Conservation (phyloP, 2,888 invertebrate species). For the Leucoma salicis region DNA sequence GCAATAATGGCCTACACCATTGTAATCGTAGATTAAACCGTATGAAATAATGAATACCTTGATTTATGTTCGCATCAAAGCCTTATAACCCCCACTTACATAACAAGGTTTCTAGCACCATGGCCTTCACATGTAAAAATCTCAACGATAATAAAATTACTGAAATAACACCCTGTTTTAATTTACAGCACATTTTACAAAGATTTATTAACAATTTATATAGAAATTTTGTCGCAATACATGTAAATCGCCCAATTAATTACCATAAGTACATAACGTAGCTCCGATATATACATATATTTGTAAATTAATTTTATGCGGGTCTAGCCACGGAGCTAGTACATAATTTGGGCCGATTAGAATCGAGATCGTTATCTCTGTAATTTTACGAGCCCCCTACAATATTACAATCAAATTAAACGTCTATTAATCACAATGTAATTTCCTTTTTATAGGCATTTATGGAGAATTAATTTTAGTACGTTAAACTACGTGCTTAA, state of each 20-base stretch:
- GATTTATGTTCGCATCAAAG: no score
- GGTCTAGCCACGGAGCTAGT: conserved; percentile 1
- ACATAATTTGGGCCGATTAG: conserved; percentile 19
- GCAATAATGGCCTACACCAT: no score
- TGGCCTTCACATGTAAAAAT: no score
- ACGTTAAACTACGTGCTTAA: background rate
- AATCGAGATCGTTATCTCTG: conserved; percentile 27
- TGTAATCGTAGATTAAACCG: no score
- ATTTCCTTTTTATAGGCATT: conserved; percentile 26
- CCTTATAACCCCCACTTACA: no score
- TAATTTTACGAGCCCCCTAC: conserved; percentile 19
- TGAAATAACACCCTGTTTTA: no score
- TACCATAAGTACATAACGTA: background rate
- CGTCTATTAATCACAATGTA: conserved; percentile 28
- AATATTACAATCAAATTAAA: conserved; percentile 27
- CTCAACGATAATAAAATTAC: no score
- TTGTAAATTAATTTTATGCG: conserved; percentile 28
- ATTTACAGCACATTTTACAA: background rate
- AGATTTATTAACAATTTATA: background rate
- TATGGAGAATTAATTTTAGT: conserved; percentile 14
- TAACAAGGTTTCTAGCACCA: no score
- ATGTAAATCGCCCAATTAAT: background rate
- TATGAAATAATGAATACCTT: no score
- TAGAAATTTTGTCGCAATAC: background rate
- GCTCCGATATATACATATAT: no score